Base-by-base conservation (phyloP, 2,113 vertebrate genomes). In the Alouatta palliata region DNA sequence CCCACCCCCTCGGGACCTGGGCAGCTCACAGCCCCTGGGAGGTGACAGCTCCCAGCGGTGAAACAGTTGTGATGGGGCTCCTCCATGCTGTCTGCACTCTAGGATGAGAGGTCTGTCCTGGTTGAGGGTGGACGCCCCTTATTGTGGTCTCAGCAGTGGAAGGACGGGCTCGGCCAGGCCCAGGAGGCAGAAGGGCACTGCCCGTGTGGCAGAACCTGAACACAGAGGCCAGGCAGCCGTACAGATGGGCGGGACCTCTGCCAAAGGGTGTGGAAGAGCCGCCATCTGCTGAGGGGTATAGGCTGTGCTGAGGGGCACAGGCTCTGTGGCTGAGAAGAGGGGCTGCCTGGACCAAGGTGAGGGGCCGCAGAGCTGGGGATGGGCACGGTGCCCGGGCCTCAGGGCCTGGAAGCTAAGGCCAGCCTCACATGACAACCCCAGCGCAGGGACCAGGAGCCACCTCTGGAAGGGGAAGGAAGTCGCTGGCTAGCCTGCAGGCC, bases 381-480 rank as follows among this genome's bases (percentile, higher is more conserved):
- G 0, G 23, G 17, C 0, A 7, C 3, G 8, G 5, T 7, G n/a
- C 3, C 0, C 6, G 25, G 37, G 4, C 80, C 54, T 19, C 21
- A 27, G 3, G 30, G 61, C 45, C 47, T 0, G 7, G 8, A 6
- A 19, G 58, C 37, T 10, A 0, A 49, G 47, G 23, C 56, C 47
- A 19, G 87, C 21, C 21, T 64, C 94, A 54, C 37, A 10, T 40
- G 83, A 76, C 49, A 6, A 2, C 35, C 13, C 30, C 6, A 1
- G 8, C n/a, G 0, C 14, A 11, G 30, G 1, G 20, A 64, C 2
- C 3, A 3, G 23, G n/a, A 23, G 20, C n/a, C 3, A 0, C 16
- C 1, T 20, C 30, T 10, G 7, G 32, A 91, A 32, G 11, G 75
- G 95, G 82, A 92, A 96, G 92, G 92, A 96, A 96, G 79, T 58